Evolutionary conservation across 2,888 invertebrate genomes (phyloP).

Genomic region (Tyria jacobaeae): DNA sequence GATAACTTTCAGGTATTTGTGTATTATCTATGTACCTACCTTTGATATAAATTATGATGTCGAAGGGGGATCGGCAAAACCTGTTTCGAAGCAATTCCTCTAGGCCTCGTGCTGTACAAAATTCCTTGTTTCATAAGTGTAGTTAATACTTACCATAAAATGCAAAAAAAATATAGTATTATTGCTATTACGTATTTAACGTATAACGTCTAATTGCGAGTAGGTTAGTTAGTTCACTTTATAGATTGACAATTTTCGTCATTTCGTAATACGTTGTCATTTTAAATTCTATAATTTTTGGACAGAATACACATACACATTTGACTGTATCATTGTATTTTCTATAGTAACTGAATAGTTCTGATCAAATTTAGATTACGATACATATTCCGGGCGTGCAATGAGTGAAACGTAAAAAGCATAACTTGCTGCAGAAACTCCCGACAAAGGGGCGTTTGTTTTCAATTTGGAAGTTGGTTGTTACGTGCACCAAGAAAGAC

Average conservation of each 20-base stretch:
- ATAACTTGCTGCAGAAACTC: neutral
- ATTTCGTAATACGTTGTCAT: neutral
- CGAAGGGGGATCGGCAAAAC: neutral
- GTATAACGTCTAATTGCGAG: neutral
- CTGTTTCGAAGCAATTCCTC: neutral
- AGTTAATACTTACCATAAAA: neutral
- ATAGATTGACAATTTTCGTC: conserved; percentile 3
- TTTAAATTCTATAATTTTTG: neutral
- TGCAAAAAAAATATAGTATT: neutral
- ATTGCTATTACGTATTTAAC: neutral
- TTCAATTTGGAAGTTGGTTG: conserved; percentile 2
- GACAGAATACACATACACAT: too few relatives aligned
- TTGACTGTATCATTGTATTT: neutral
- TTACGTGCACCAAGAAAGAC: neutral
- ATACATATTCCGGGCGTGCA: neutral
- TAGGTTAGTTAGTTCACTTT: neutral
- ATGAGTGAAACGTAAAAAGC: neutral
- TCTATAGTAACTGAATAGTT: neutral
- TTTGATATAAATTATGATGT: neutral
- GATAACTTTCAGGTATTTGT: too few relatives aligned
- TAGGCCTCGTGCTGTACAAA: neutral
- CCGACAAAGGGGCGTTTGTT: conserved; percentile 9
- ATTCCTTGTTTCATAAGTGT: neutral
- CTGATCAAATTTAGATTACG: neutral
- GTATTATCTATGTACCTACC: too few relatives aligned